Conservation (phyloP, 2,888 invertebrate genomes). For the Pherbina coryleti region DNA sequence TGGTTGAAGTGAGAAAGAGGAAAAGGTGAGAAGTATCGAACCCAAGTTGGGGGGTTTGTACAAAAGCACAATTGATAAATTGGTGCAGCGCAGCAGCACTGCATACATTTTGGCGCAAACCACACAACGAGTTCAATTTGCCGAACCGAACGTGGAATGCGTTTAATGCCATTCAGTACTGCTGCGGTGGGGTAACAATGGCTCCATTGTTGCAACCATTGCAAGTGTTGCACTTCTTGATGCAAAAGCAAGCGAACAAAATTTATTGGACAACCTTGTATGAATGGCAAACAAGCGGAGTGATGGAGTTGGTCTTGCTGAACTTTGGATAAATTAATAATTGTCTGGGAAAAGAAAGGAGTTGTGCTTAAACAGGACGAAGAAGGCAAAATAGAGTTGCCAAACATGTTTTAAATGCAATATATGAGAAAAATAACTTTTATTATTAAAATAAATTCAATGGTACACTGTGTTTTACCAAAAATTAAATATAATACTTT, state of each 20-base stretch:
- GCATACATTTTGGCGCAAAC: constrained; percentile 56
- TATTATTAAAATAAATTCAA: no score
- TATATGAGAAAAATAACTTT: no score
- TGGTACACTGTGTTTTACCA: no score
- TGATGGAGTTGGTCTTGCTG: constrained; percentile 2
- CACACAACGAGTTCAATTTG: constrained; percentile 47
- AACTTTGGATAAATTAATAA: constrained; percentile 37
- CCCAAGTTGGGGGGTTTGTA: not conserved
- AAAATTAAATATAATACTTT: no score
- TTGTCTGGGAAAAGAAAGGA: constrained; percentile 19
- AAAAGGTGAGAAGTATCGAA: no score
- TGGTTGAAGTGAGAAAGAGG: not conserved
- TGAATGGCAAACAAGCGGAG: constrained; percentile 17
- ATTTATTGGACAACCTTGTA: constrained; percentile 33
- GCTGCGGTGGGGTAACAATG: not conserved
- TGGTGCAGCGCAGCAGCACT: constrained; percentile 39
- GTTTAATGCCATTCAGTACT: not conserved
- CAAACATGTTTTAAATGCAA: not conserved
- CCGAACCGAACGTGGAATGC: constrained; percentile 26
- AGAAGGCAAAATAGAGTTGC: not conserved
- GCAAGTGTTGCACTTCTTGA: constrained; percentile 12
- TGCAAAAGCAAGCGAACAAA: constrained; percentile 22
- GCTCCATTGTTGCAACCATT: not conserved
- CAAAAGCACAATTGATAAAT: constrained; percentile 56
- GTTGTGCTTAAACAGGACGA: not conserved